Evolutionary conservation across 2,113 vertebrate species (phyloP), one percentile per base, ranked within the genome.

Genomic region (Notarius quadriscutis): DNA sequence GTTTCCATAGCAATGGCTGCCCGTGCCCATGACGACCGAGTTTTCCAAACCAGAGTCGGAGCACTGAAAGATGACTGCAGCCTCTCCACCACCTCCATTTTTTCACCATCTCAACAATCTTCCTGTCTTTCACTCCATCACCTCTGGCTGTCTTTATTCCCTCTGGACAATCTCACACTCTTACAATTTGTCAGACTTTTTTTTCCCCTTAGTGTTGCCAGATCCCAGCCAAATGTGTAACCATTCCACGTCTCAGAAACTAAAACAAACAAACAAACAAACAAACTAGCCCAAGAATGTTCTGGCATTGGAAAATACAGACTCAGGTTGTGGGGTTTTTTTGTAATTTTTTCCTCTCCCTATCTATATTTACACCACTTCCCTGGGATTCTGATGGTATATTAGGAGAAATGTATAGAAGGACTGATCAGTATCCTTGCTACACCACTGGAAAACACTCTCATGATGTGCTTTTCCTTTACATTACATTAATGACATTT

Each of bases 1-100:
- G 91, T 90, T 89, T 12, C 84, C 63, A n/a, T 84, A 88, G 90
- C 75, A 84, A 92, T 92, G 84, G 63, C 72, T 86, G 78, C 87
- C 87, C 25, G 87, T 83, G 84, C 78, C 86, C 88, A 89, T 89
- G 83, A 87, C 77, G 82, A 88, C 81, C 55, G 51, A 74, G 51
- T 67, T 34, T 57, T 82, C 48, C 71, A 83, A 84, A 27, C 63
- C 25, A 34, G 69, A 72, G 85, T 30, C 53, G 34, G 50, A 30
- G 20, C 62, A 8, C 60, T 75, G 67, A 30, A 58, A 50, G 60
- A 79, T 3, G 12, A 67, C 62, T 77, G 27, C 8, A 75, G 48
- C 81, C 69, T 58, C 34, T 81, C 53, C 34, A 51, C n/a, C 74
- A 27, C 63, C 81, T 67, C 57, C 17, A 14, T 62, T 81, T 27